phyloP scores from a whole-genome alignment of 2,797 vertebrate genomes.

The Gallinago solitaria region DNA sequence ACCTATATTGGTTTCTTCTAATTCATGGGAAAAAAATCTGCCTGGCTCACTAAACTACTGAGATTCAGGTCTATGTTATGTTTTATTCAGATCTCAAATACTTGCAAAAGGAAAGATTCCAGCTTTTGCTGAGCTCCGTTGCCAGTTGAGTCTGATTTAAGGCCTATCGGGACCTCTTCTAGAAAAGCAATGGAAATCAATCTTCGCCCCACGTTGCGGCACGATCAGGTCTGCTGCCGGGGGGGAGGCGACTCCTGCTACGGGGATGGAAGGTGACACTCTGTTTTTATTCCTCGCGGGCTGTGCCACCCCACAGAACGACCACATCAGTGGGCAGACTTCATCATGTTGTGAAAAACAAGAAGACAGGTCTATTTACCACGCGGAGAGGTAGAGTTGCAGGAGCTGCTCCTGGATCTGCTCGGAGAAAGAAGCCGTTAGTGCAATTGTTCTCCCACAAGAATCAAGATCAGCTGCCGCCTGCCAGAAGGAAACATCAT shows the following conservation, averaged over 20 bases:
- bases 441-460: constrained; percentile 14
- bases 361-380: not conserved
- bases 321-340: not conserved
- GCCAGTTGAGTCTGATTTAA: constrained; percentile 50
- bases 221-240: not conserved
- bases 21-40: not conserved
- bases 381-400: not conserved
- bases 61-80: constrained; percentile 39
- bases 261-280: not conserved
- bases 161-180: not conserved
- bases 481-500: constrained; percentile 51
- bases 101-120: constrained; percentile 36
- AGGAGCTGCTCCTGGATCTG: not conserved
- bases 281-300: not conserved
- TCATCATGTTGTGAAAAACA: not conserved
- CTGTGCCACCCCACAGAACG: not conserved
- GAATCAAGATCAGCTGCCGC: constrained; percentile 36
- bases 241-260: not conserved
- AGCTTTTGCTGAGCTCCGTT: not conserved
- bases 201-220: not conserved
- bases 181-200: constrained; percentile 21
- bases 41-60: constrained; percentile 1
- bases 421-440: not conserved
- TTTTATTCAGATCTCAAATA: constrained; percentile 65
- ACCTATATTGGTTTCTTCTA: not conserved